Percentiles rank a stretch among this genome's conserved stretches.
phyloP scores from a whole-genome alignment of 2,888 invertebrate genomes.

The Nymphalis urticae region DNA sequence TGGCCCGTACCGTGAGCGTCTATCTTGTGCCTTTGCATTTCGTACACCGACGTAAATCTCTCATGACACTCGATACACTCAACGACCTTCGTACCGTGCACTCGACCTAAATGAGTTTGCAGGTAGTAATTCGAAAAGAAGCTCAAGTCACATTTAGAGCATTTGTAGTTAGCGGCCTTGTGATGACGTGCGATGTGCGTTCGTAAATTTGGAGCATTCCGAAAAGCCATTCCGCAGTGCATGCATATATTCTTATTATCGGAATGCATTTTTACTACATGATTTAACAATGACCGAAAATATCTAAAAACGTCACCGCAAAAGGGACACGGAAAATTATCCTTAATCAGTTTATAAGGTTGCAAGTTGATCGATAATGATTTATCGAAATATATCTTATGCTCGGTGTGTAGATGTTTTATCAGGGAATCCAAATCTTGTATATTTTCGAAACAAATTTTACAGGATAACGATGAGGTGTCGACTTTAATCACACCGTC shows the following conservation, averaged over 20 bases:
- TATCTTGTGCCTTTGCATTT: constrained; percentile 59
- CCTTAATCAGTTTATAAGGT: constrained; percentile 55
- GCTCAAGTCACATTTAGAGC: constrained; percentile 50
- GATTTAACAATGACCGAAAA: constrained; percentile 59
- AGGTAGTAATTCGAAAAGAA: constrained; percentile 52
- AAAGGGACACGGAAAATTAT: constrained; percentile 59
- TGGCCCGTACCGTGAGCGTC: constrained; percentile 57
- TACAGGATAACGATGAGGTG: constrained; percentile 56
- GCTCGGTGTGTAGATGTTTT: constrained; percentile 54
- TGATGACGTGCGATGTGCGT: constrained; percentile 57
- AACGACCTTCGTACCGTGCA: constrained; percentile 55
- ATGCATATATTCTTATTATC: constrained; percentile 63
- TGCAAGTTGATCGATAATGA: constrained; percentile 52
- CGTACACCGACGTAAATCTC: constrained; percentile 59
- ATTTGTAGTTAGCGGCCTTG: constrained; percentile 51
- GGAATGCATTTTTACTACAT: constrained; percentile 56
- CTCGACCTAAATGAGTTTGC: constrained; percentile 55
- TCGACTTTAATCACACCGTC: constrained; percentile 68
- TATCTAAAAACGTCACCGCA: constrained; percentile 57
- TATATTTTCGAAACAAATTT: constrained; percentile 52
- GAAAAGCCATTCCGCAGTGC: constrained; percentile 60
- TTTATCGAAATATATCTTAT: constrained; percentile 52
- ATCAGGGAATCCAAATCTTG: constrained; percentile 51
- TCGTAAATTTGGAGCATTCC: constrained; percentile 60
- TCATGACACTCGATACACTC: constrained; percentile 60